phyloP scores from a whole-genome alignment of 2,888 invertebrate species.

The Drosophila austrosaltans region DNA sequence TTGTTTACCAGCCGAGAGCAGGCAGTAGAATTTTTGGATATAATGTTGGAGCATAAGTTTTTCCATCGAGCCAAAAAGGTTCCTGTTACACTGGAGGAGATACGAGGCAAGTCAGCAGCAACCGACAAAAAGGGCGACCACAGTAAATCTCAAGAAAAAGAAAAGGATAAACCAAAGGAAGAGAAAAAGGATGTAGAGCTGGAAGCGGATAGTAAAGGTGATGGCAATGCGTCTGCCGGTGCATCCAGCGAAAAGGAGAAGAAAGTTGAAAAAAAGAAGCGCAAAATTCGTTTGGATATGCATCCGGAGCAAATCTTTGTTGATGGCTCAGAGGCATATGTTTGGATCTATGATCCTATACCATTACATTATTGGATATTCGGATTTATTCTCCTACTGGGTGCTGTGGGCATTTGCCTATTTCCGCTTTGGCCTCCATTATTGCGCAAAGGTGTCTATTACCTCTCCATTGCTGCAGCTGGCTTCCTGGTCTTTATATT shows the following conservation, averaged over 20 bases:
- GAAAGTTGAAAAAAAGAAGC: conserved; percentile 87
- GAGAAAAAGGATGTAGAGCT: conserved; percentile 75
- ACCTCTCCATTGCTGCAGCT: conserved; percentile 96
- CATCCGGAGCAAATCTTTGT: conserved; percentile 97
- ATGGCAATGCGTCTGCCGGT: conserved; percentile 39
- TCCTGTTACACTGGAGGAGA: conserved; percentile 84
- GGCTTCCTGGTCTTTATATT: conserved; percentile 97
- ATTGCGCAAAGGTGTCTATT: conserved; percentile 97
- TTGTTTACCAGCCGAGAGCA: conserved; percentile 92
- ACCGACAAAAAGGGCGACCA: conserved; percentile 56
- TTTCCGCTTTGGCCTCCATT: conserved; percentile 99
- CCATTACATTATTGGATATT: conserved; percentile 97
- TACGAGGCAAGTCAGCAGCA: conserved; percentile 58
- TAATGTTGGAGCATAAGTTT: conserved; percentile 95
- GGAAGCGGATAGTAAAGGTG: conserved; percentile 65
- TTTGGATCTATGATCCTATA: conserved; percentile 99
- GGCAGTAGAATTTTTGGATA: conserved; percentile 91
- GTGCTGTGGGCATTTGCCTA: conserved; percentile 97
- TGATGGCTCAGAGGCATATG: conserved; percentile 97
- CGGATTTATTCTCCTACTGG: conserved; percentile 94
- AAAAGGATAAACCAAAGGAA: conserved; percentile 45
- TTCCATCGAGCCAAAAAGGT: conserved; percentile 97
- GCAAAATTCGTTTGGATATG: conserved; percentile 98
- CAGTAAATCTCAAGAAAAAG: conserved; percentile 51
- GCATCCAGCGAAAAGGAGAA: conserved; percentile 59